Conservation (phyloP, 2,797 vertebrate genomes). For the Calcarius lapponicus region DNA sequence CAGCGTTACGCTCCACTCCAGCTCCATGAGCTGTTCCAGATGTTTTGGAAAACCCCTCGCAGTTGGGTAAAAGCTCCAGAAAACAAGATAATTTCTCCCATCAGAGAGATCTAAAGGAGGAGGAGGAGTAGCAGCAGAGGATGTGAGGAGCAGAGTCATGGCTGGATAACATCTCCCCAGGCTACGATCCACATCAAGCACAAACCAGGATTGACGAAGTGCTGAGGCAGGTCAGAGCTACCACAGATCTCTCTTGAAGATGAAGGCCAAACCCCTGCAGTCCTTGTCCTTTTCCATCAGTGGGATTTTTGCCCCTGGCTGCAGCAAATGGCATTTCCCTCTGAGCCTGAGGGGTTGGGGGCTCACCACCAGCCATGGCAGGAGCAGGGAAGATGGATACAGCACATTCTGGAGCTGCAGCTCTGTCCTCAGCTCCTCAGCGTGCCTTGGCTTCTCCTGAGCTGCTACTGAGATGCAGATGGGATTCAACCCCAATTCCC, state of each 20-base stretch:
- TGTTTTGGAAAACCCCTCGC: slow-evolving; percentile 58
- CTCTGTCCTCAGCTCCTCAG: neutral
- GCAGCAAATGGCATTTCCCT: neutral
- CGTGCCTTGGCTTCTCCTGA: neutral
- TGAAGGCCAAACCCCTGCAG: neutral
- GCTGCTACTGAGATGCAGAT: neutral
- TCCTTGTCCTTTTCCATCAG: neutral
- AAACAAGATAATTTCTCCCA: slow-evolving; percentile 28
- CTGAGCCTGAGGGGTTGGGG: neutral
- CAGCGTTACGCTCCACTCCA: slow-evolving; percentile 15
- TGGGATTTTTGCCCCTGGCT: neutral
- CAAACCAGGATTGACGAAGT: neutral
- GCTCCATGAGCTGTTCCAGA: slow-evolving; percentile 69
- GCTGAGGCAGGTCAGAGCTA: neutral
- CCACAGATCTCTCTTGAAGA: neutral
- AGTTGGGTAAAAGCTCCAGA: slow-evolving; percentile 36
- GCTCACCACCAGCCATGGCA: no score
- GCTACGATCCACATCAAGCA: neutral
- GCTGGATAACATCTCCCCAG: neutral
- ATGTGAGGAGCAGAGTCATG: neutral
- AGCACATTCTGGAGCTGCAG: neutral
- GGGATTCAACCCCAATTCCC: neutral
- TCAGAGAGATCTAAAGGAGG: neutral
- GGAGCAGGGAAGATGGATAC: neutral
- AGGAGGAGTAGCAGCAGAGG: slow-evolving; percentile 16